phyloP scores from a whole-genome alignment of 2,113 vertebrate genomes.

The Regulus satrapa region DNA sequence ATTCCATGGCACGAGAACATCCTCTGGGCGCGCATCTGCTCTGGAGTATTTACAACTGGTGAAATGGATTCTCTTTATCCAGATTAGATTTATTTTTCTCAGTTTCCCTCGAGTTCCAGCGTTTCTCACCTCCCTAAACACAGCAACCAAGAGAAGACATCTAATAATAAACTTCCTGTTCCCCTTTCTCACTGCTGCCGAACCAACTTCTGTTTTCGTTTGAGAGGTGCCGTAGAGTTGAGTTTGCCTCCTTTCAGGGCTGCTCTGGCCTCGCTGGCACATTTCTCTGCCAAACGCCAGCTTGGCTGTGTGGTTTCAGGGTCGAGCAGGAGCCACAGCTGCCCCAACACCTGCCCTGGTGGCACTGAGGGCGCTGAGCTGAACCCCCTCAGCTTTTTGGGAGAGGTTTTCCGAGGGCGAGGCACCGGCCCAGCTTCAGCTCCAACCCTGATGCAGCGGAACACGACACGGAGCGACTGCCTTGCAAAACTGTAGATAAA shows the following conservation, averaged over 20 bases:
- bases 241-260: not conserved
- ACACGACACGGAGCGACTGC: rapidly evolving
- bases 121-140: not conserved
- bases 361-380: not conserved
- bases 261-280: not conserved
- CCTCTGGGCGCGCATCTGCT: not conserved
- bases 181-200: not conserved
- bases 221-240: not conserved
- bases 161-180: not conserved
- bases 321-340: not conserved
- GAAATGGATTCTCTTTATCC: not conserved
- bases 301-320: rapidly evolving
- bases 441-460: not conserved
- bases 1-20: not conserved
- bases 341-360: not conserved
- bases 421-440: not conserved
- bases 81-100: not conserved
- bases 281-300: rapidly evolving
- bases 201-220: not conserved
- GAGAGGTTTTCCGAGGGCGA: not conserved
- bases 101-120: not conserved
- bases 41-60: not conserved
- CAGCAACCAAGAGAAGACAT: not conserved
- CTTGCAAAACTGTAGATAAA: rapidly evolving
- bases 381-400: rapidly evolving